Conservation (phyloP, 2,888 invertebrate species). For the Hanleya hanleyi region DNA sequence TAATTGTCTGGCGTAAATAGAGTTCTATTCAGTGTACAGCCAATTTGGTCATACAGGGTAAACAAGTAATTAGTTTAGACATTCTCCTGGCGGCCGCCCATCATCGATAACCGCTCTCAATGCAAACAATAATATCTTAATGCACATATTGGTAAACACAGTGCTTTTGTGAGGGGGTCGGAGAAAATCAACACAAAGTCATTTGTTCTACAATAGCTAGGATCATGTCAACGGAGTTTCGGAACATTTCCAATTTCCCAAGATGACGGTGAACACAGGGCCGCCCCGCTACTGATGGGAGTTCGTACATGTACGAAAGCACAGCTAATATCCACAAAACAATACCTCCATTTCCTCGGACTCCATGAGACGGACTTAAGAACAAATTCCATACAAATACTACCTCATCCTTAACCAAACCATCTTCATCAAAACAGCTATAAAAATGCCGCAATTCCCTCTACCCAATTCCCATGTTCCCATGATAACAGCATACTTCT, state of each 20-base stretch:
- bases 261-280: neutral
- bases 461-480: neutral
- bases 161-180: neutral
- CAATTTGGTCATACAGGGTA: neutral
- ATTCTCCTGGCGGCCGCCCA: neutral
- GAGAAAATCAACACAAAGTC: neutral
- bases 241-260: neutral
- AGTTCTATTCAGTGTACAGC: neutral
- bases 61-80: constrained; percentile 6
- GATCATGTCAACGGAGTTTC: neutral
- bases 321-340: neutral
- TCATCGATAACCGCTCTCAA: neutral
- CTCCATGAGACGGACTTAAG: neutral
- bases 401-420: neutral
- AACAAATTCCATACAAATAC: constrained; percentile 1
- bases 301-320: neutral
- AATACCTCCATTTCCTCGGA: neutral
- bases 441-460: neutral
- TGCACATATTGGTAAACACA: neutral
- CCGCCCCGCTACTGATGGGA: neutral
- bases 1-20: neutral
- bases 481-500: neutral
- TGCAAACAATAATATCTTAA: neutral
- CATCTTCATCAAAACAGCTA: neutral
- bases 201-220: neutral